Base-by-base conservation (phyloP, 2,888 invertebrate species). In the Synanthedon formicaeformis region DNA sequence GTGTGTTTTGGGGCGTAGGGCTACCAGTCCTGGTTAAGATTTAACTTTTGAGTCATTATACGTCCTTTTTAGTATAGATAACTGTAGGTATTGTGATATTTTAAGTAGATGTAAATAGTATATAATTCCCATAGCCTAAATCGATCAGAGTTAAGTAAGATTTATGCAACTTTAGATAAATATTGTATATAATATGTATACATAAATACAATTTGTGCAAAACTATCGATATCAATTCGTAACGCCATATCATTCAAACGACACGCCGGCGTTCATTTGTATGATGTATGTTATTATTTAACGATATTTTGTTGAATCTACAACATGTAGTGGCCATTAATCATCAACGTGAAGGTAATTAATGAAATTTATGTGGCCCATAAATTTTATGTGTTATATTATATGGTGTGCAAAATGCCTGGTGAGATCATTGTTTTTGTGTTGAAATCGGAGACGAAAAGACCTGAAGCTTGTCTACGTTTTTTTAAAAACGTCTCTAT, bases 311-410 rank as follows among this genome's bases (percentile, higher is more conserved):
- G 75, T 78, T 74, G 71, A 75, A 76, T 71, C 68, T 74, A 75
- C 73, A 63, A 60, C 73, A 67, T 70, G 72, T 75, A 73, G 71
- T 66, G 63, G 62, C 60, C 59, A 78, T 84, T 74, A 74, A 82
- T 83, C 81, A 84, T 71, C 60, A 58, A 58, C 58, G 64, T 68
- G 74, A 64, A 69, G 69, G 80, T 83, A 81, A 83, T 84, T 83
- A 83, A 81, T 76, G 73, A 76, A 79, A 84, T 83, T 83, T 81
- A 83, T 82, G 79, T 72, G 64, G 65, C 62, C 66, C 76, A 76
- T 79, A 79, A 79, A 81, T 81, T 77, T 74, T 66, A 72, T 70
- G 63, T 71, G 66, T 68, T 66, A 64, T 69, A 62, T 71, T 75
- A 76, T 78, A 70, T 74, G 68, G 67, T 71, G 67, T 67, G 67